Evolutionary conservation across 1,140 invertebrate genomes (phyloP), one percentile per base, ranked within the genome.

Genomic region (Pseudomyrmex dendroicus): DNA sequence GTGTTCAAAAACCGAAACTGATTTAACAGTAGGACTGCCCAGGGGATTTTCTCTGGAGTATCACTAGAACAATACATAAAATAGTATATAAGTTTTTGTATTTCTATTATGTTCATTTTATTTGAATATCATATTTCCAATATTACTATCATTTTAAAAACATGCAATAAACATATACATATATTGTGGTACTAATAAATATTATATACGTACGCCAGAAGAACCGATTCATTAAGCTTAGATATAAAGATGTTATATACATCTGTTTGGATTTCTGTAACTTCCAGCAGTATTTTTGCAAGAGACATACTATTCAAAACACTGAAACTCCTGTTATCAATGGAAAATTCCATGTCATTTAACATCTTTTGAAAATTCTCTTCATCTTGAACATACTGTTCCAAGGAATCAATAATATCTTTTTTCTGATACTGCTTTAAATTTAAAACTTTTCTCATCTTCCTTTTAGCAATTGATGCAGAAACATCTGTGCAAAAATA

Each of bases 1-100:
- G 84, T 59, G 82, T 94, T 92, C 12, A 94, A 82, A 83, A 94
- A 94, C n/a, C 93, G 89, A 54, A 94, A 91, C 62, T 94, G 92
- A 44, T 94, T 91, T 0, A 94, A 57, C 12, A 94, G 56, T 50
- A 83, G 46, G 57, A 73, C 57, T 8, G 91, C 84, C 93, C 93
- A 94, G 13, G 91, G 89, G 15, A 91, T 70, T 73, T 90, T 85
- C 12, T 93, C 90, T 20, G 90, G 74, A 10, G 89, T 89, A 22
- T 91, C 89, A 57, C 92, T 93, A 44, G 85, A 62, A 72, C 52
- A 80, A 78, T 57, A 62, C 1, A 50, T 56, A 74, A 62, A 50
- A 80, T 52, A 52, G n/a, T n/a, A n/a, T n/a, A n/a, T n/a, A n/a
- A n/a, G 68, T 46, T 73, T 48, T 15, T 57, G 62, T 67, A 64